A percentile compares a stretch with the other conserved stretches of the same genome.
These are phyloP conservation scores for Poeciliopsis gracilis DNA, from an alignment of 2,797 vertebrate genomes.

Conservation along the genomic window DNA sequence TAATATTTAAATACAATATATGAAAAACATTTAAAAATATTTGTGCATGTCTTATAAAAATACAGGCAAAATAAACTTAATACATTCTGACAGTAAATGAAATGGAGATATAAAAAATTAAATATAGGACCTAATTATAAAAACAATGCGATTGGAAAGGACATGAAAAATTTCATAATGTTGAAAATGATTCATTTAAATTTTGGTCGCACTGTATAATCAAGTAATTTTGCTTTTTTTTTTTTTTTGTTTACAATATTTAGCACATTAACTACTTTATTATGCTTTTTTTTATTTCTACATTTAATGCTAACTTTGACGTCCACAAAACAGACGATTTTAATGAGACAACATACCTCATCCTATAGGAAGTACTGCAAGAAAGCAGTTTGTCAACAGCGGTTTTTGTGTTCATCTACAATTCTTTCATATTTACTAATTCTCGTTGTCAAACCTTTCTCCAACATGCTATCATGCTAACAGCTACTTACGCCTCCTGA, in stretches of 20 bases:
- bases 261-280: not conserved
- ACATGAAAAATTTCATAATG: not conserved
- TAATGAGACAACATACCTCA: not conserved
- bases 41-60: no score
- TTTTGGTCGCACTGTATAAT: not conserved
- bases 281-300: not conserved
- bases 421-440: not conserved
- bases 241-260: not conserved
- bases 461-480: constrained; percentile 6
- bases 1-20: no score
- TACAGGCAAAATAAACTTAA: no score
- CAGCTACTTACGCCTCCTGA: constrained; percentile 77
- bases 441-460: not conserved
- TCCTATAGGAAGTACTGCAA: not conserved
- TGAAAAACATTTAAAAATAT: no score
- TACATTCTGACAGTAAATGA: not conserved
- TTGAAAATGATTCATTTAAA: not conserved
- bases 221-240: not conserved
- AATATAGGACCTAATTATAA: not conserved
- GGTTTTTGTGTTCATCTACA: not conserved
- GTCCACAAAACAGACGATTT: not conserved
- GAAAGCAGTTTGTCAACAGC: not conserved
- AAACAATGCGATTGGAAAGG: not conserved
- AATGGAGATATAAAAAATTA: not conserved
- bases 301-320: not conserved